These are phyloP conservation scores for Bemisia tabaci DNA, from an alignment of 1,140 invertebrate species.

Conservation along the genomic window DNA sequence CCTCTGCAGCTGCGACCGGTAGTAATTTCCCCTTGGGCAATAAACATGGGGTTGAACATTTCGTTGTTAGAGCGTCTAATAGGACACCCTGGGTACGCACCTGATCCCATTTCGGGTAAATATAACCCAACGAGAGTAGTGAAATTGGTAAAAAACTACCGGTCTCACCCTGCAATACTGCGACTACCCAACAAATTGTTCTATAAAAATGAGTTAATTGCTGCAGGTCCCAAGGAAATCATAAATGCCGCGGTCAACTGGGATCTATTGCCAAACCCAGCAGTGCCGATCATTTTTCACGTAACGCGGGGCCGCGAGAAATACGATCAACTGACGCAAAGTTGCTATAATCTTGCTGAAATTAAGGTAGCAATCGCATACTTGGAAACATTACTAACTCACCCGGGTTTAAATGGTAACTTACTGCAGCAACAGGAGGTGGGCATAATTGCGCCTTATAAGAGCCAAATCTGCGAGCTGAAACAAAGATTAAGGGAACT, in stretches of 20 bases:
- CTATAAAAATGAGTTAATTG: conserved; percentile 54
- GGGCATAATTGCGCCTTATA: too few species aligned
- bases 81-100: conserved; percentile 19
- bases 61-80: conserved; percentile 28
- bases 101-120: conserved; percentile 30
- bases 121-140: conserved; percentile 55
- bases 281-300: neutral
- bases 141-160: conserved; percentile 56
- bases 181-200: conserved; percentile 62
- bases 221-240: neutral
- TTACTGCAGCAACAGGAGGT: too few species aligned
- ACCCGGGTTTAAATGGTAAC: too few species aligned
- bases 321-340: neutral
- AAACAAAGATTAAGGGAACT: too few species aligned
- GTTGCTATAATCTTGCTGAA: neutral
- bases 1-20: conserved; percentile 83
- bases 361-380: neutral
- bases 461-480: too few species aligned
- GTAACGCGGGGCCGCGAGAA: neutral
- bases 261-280: neutral
- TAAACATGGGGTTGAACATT: conserved; percentile 41
- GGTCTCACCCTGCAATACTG: conserved; percentile 64
- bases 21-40: conserved; percentile 47
- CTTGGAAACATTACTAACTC: neutral
- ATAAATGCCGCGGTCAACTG: neutral